A percentile compares a stretch with the other conserved stretches of the same genome.
Evolutionary conservation across 1,140 invertebrate species (phyloP).

Genomic region (Caenorhabditis brenneri): DNA sequence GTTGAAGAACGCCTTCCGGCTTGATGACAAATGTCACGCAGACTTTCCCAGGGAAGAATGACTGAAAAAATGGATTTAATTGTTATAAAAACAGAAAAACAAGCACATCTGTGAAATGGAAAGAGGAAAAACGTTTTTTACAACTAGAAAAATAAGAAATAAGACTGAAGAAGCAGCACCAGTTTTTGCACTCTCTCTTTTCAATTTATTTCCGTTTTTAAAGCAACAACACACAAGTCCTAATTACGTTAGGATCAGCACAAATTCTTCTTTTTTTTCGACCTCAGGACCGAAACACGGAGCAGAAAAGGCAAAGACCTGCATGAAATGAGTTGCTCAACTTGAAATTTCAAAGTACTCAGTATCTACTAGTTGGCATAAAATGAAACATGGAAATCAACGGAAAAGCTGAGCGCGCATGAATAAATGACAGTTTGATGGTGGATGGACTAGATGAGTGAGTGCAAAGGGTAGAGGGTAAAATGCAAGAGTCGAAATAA

Average conservation of each 20-base stretch:
- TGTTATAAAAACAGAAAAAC: conserved; percentile 51
- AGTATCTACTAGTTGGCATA: background rate
- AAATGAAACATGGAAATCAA: background rate
- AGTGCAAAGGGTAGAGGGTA: background rate
- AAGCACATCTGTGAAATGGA: conserved; percentile 1
- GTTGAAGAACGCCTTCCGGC: conserved; percentile 89
- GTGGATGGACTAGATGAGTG: background rate
- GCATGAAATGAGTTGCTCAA: background rate
- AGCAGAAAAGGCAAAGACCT: background rate
- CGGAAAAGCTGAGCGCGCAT: background rate
- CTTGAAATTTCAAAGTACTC: too few relatives aligned
- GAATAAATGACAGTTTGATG: conserved; percentile 37
- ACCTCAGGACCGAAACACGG: background rate
- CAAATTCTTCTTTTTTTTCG: background rate
- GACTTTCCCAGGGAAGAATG: conserved; percentile 89
- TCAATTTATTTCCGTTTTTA: conserved; percentile 25
- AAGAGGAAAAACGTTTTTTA: background rate
- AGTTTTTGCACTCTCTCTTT: conserved; percentile 40
- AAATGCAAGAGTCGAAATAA: background rate
- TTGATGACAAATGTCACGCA: conserved; percentile 89
- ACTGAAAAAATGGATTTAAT: conserved; percentile 75
- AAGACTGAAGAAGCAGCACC: background rate
- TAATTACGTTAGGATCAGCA: conserved; percentile 30
- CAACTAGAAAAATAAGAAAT: background rate
- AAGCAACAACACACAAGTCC: background rate